These are phyloP conservation scores for Macquaria ambigua DNA, from an alignment of 2,113 vertebrate genomes.

Conservation along the genomic window DNA sequence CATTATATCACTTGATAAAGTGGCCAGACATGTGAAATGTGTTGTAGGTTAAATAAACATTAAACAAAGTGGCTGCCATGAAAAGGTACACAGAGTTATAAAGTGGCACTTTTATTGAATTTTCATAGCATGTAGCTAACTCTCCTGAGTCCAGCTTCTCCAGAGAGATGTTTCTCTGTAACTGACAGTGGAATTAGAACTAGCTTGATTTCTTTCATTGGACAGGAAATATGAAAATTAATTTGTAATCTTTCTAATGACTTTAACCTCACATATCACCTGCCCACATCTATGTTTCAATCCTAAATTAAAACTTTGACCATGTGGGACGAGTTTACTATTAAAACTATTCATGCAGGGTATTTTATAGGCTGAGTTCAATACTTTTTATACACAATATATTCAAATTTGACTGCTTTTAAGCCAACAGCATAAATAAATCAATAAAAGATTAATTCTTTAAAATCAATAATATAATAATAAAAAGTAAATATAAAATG, in stretches of 20 bases:
- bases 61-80: slow-evolving; percentile 16
- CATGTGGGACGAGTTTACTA: too few relatives aligned
- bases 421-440: background rate
- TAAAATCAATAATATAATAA: background rate
- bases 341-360: background rate
- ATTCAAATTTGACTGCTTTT: background rate
- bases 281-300: background rate
- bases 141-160: background rate
- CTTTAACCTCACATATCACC: background rate
- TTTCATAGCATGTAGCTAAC: background rate
- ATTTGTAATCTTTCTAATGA: background rate
- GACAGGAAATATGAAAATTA: background rate
- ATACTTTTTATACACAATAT: too few relatives aligned
- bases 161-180: background rate
- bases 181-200: background rate
- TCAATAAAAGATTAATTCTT: too few relatives aligned
- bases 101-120: background rate
- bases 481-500: background rate
- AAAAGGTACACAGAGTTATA: background rate
- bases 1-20: slow-evolving; percentile 5
- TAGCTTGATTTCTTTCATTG: background rate
- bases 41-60: slow-evolving; percentile 40
- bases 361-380: background rate
- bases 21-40: slow-evolving; percentile 18
- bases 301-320: too few relatives aligned